These are phyloP conservation scores for Rotaria macrura DNA, from an alignment of 2,888 invertebrate genomes.

Conservation along the genomic window DNA sequence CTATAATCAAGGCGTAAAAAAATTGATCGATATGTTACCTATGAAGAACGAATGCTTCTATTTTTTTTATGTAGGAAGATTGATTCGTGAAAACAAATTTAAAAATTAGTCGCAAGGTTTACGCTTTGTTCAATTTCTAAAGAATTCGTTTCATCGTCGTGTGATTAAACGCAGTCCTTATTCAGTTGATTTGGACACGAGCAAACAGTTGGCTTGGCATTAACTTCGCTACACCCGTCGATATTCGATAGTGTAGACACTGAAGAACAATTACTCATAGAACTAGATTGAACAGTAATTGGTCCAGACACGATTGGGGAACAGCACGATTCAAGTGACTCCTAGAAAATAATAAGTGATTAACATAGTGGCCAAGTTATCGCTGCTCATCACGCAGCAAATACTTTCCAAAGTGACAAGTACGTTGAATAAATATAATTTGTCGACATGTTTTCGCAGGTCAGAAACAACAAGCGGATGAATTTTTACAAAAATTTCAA, in stretches of 20 bases:
- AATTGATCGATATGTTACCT: background rate
- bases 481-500: background rate
- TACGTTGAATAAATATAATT: background rate
- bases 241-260: background rate
- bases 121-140: background rate
- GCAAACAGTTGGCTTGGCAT: background rate
- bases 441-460: background rate
- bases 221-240: background rate
- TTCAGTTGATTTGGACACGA: background rate
- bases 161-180: background rate
- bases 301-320: too few species aligned
- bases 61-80: background rate
- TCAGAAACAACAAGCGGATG: background rate
- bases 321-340: too few species aligned
- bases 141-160: background rate
- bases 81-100: background rate
- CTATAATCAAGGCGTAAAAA: constrained; percentile 19
- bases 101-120: background rate
- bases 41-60: background rate
- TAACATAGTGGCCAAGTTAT: background rate
- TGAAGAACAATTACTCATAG: too few species aligned
- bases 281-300: too few species aligned
- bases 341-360: too few species aligned
- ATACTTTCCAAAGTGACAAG: too few species aligned
- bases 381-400: background rate